Evolutionary conservation across 2,888 invertebrate species (phyloP).

Genomic region (Metacarcinus magister): DNA sequence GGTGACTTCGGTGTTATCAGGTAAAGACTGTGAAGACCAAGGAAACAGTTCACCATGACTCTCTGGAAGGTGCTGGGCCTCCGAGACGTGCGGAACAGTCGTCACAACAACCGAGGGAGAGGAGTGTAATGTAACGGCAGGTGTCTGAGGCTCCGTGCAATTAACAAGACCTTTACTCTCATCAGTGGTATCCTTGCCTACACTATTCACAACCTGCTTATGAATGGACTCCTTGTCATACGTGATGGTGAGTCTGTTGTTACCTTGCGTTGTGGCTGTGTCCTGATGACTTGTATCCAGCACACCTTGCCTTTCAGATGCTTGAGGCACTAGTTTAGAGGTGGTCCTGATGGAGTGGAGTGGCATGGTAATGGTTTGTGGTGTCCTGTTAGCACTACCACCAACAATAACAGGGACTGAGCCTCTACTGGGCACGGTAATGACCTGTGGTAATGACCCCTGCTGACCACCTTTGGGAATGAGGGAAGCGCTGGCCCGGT

Average conservation of each 20-base stretch:
- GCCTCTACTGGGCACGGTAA: background rate
- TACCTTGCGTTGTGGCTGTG: background rate
- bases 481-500: conserved; percentile 65
- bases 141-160: conserved; percentile 33
- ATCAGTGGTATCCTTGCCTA: conserved; percentile 60
- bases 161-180: conserved; percentile 66
- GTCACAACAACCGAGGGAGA: conserved; percentile 71
- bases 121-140: conserved; percentile 41
- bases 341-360: background rate
- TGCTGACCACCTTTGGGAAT: conserved; percentile 60
- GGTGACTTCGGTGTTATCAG: conserved; percentile 42
- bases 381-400: background rate
- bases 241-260: background rate
- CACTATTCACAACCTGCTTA: conserved; percentile 78
- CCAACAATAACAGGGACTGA: background rate
- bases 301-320: background rate
- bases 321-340: background rate
- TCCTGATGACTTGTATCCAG: background rate
- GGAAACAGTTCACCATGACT: background rate
- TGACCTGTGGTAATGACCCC: conserved; percentile 16
- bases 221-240: conserved; percentile 52
- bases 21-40: conserved; percentile 50
- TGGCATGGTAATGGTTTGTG: background rate
- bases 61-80: background rate
- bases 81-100: conserved; percentile 53